A percentile compares a stretch with the other conserved stretches of the same genome.
These are phyloP conservation scores for Hylaea fasciaria DNA, from an alignment of 2,888 invertebrate genomes.

Conservation along the genomic window DNA sequence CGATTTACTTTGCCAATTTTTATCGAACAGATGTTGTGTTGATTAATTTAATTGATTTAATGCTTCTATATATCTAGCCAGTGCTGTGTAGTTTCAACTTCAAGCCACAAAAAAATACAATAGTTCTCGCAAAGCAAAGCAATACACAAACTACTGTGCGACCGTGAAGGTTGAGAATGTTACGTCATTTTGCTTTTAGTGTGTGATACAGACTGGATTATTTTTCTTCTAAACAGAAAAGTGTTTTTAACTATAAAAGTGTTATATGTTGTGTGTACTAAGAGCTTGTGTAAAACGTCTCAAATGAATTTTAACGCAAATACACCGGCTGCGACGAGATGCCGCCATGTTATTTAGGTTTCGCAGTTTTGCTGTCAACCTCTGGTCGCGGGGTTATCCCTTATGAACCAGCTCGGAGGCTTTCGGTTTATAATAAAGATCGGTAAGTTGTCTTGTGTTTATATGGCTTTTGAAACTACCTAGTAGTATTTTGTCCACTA, in stretches of 20 bases:
- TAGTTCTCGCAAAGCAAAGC: conserved; percentile 32
- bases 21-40: conserved; percentile 38
- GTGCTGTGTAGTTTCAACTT: conserved; percentile 48
- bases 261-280: conserved; percentile 56
- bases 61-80: conserved; percentile 27
- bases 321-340: conserved; percentile 81
- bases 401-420: conserved; percentile 56
- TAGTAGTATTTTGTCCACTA: not conserved
- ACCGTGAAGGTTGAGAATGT: conserved; percentile 85
- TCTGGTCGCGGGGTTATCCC: conserved; percentile 70
- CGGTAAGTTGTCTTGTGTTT: conserved; percentile 56
- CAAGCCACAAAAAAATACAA: conserved; percentile 23
- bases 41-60: conserved; percentile 27
- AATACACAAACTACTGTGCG: conserved; percentile 66
- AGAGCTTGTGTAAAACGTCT: conserved; percentile 61
- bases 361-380: conserved; percentile 79
- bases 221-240: conserved; percentile 62
- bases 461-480: conserved; percentile 13
- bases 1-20: conserved; percentile 63
- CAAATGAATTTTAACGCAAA: conserved; percentile 61
- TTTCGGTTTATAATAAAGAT: conserved; percentile 49
- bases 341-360: conserved; percentile 83
- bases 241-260: conserved; percentile 62
- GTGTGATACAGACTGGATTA: conserved; percentile 74
- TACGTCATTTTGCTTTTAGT: conserved; percentile 83